Base-by-base conservation (phyloP, 30 jellyfish, hydroid and myxozoan species). In the Aurelia aurita complex sp. Pacific region DNA sequence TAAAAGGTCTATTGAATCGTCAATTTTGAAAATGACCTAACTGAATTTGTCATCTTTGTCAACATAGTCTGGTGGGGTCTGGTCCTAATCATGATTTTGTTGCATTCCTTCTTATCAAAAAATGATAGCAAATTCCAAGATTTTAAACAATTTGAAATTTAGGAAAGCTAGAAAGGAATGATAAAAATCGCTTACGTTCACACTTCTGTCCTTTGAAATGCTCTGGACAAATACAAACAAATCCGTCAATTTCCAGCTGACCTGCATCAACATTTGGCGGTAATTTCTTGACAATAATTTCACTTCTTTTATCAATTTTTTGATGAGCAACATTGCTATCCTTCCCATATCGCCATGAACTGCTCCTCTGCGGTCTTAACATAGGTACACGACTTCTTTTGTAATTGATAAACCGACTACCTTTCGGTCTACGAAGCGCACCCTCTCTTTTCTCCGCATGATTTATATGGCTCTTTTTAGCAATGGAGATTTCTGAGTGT, bases 121-220 rank as follows among this genome's bases (percentile, higher is more conserved):
- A 40, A 2, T 40, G 52, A 40, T 40, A 23, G 29, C 6, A 40
- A 40, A 40, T 1, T 40, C 6, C 8, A 40, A 40, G 6, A 40
- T 40, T 40, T 40, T 40, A 1, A 2, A 9, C 52, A 40, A 40
- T 40, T 40, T 6, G 6, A 40, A 40, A 40, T 40, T 40, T 40
- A 9, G 10, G 9, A 40, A 40, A 9, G 52, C 52, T 40, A 3
- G 4, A 9, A 46, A 46, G 50, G 4, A 36, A 10, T 13, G 2
- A 8, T 18, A 3, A 57, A 18, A 6, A 11, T 55, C 23, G 4
- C 96, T 52, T 70, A 92, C 98, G 82, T 68, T 72, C 93, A 76
- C 98, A 94, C 50, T 84, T 94, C 71, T 73, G 84, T 55, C 98
- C 98, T 80, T 84, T 94, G 85, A 76, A 94, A 35, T 94, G 92